These are phyloP conservation scores for Ommatoiulus sabulosus DNA, from an alignment of 2,888 invertebrate genomes.

Conservation along the genomic window DNA sequence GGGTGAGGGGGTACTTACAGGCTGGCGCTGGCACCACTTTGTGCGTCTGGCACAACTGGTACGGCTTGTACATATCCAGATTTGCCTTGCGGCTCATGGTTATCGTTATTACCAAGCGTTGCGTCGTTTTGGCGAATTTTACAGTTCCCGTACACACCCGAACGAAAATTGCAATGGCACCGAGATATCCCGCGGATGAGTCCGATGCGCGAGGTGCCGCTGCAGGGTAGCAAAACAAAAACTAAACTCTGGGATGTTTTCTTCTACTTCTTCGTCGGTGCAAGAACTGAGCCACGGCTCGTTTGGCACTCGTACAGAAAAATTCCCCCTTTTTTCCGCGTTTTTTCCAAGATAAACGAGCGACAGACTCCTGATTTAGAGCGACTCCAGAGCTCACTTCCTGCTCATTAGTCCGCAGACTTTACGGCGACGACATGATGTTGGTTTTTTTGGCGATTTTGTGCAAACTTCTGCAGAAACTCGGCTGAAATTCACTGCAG, in stretches of 20 bases:
- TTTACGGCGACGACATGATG: no score
- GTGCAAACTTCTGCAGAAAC: no score
- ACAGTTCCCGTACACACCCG: no score
- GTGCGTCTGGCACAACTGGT: slow-evolving; percentile 57
- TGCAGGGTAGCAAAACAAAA: background rate
- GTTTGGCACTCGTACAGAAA: background rate
- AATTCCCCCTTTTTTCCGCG: background rate
- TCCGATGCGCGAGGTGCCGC: background rate
- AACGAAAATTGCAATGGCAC: no score
- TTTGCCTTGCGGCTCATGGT: slow-evolving; percentile 58
- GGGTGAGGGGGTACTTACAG: slow-evolving; percentile 57
- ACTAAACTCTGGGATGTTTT: background rate
- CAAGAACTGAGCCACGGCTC: no score
- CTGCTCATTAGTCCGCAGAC: background rate
- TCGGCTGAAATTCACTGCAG: no score
- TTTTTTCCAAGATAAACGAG: background rate
- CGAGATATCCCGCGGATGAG: background rate
- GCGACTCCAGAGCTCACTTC: background rate
- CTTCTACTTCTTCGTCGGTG: no score
- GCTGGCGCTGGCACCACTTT: slow-evolving; percentile 58
- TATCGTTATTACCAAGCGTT: background rate
- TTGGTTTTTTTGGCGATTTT: no score
- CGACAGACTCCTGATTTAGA: background rate
- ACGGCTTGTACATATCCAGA: slow-evolving; percentile 58
- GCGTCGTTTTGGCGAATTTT: background rate